phyloP scores from a whole-genome alignment of 2,797 vertebrate genomes.

The Galago senegalensis region DNA sequence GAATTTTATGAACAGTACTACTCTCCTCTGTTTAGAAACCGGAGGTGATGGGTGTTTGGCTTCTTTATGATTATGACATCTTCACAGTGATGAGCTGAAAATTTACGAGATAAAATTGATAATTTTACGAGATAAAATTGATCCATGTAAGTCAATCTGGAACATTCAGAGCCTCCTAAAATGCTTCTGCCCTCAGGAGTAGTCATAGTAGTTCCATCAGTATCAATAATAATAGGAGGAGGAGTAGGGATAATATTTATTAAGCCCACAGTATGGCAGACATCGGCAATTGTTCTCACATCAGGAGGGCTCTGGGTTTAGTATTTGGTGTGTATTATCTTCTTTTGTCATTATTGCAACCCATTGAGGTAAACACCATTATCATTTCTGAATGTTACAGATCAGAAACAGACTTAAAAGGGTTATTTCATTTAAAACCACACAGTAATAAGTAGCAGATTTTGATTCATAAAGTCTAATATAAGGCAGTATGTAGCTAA shows the following conservation, averaged over 20 bases:
- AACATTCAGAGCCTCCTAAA: conserved; percentile 6
- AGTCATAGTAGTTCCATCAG: neutral
- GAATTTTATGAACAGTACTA: neutral
- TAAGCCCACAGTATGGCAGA: neutral
- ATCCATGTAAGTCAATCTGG: neutral
- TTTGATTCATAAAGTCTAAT: conserved; percentile 13
- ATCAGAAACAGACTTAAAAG: neutral
- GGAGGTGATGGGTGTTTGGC: neutral
- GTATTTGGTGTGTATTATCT: neutral
- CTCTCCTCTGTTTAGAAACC: neutral
- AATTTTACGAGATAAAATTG: neutral
- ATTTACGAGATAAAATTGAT: neutral
- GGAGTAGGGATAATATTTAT: neutral
- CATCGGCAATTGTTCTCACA: neutral
- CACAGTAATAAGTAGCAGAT: neutral
- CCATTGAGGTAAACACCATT: neutral
- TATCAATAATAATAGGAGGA: neutral
- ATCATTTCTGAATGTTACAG: conserved; percentile 30
- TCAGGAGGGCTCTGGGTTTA: neutral
- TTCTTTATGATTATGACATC: neutral
- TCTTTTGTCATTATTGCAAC: conserved; percentile 12
- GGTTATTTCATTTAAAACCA: conserved; percentile 3
- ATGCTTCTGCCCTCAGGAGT: neutral
- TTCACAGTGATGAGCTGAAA: neutral
- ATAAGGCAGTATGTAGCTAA: neutral